phyloP scores from a whole-genome alignment of 2,888 invertebrate genomes.

The Papilio elwesi region DNA sequence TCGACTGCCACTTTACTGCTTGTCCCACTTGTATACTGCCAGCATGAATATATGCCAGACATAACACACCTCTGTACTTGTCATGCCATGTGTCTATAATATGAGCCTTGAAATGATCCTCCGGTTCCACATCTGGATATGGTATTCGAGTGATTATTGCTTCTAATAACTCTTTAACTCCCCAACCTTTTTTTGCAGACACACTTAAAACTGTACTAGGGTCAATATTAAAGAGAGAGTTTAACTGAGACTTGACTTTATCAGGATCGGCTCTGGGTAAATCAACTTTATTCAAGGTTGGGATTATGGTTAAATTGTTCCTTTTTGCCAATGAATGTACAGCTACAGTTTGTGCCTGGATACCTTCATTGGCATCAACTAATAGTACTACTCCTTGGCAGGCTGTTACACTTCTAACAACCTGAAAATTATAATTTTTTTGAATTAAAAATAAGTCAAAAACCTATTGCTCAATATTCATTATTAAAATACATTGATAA shows the following conservation, averaged over 20 bases:
- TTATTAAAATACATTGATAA: not conserved
- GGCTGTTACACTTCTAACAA: conserved; percentile 93
- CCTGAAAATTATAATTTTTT: conserved; percentile 67
- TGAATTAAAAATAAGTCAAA: not conserved
- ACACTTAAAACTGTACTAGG: conserved; percentile 89
- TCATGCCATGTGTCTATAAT: conserved; percentile 98
- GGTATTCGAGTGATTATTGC: conserved; percentile 92
- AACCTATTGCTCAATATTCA: not conserved
- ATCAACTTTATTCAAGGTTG: conserved; percentile 98
- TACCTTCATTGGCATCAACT: conserved; percentile 97
- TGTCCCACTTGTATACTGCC: conserved; percentile 90
- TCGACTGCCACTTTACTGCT: conserved; percentile 88
- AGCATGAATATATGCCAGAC: conserved; percentile 90
- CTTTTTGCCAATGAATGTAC: conserved; percentile 96
- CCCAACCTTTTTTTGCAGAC: conserved; percentile 96
- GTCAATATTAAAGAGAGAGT: conserved; percentile 92
- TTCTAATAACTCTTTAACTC: conserved; percentile 90
- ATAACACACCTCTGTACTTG: conserved; percentile 91
- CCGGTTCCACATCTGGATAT: conserved; percentile 85
- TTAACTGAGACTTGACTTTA: conserved; percentile 90
- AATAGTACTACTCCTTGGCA: conserved; percentile 97
- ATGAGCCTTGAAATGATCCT: conserved; percentile 89
- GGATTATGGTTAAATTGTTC: conserved; percentile 92
- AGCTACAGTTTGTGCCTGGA: conserved; percentile 99
- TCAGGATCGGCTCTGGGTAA: conserved; percentile 95